phyloP scores from a whole-genome alignment of 2,113 vertebrate species.

The Phaethornis superciliosus region DNA sequence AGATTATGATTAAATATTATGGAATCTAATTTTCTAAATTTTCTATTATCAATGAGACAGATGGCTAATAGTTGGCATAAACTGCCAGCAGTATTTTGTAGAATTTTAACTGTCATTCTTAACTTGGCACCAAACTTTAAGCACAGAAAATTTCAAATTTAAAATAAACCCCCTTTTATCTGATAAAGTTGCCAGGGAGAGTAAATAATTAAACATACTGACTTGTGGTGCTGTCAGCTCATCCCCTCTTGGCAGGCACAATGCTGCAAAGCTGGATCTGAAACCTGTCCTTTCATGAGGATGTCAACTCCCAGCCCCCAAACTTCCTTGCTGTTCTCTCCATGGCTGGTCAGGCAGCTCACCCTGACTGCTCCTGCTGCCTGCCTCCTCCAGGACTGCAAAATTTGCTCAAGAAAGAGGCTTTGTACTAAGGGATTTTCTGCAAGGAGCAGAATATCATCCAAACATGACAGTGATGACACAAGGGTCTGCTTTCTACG shows the following conservation, averaged over 20 bases:
- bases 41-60: accelerated
- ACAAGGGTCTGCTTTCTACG: background rate
- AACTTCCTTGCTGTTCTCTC: background rate
- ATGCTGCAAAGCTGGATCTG: background rate
- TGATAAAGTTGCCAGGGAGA: background rate
- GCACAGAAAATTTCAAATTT: background rate
- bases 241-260: background rate
- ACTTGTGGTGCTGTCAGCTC: background rate
- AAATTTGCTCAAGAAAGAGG: background rate
- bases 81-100: background rate
- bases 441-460: background rate
- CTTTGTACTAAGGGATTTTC: background rate
- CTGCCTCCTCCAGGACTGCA: background rate
- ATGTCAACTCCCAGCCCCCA: background rate
- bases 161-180: background rate
- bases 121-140: background rate
- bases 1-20: background rate
- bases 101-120: background rate
- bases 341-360: accelerated
- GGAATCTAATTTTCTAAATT: background rate
- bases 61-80: background rate
- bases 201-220: background rate
- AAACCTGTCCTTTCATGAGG: background rate
- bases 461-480: background rate
- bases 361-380: background rate